Evolutionary conservation across 2,113 vertebrate genomes (phyloP).

Genomic region (Orycteropus afer): DNA sequence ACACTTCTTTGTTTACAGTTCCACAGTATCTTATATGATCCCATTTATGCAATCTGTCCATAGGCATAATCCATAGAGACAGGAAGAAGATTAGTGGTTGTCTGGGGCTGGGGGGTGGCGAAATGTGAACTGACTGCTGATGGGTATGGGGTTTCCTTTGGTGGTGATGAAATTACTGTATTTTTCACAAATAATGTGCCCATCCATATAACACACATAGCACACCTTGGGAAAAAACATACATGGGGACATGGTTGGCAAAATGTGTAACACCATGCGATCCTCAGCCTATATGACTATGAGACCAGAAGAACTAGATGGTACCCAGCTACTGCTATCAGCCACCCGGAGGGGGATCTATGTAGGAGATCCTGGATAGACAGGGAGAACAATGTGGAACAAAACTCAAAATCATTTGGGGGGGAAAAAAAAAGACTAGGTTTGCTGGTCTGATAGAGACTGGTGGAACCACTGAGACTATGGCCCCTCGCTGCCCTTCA

Average conservation of each 20-base stretch:
- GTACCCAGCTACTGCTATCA: too few relatives aligned
- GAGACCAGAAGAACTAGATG: too few relatives aligned
- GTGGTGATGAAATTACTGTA: neutral
- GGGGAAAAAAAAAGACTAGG: too few relatives aligned
- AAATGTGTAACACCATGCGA: too few relatives aligned
- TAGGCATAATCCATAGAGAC: neutral
- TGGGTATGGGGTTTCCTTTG: neutral
- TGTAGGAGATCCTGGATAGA: too few relatives aligned
- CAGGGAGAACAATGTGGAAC: too few relatives aligned
- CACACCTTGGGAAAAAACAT: neutral
- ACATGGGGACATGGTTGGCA: neutral
- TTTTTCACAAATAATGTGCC: neutral
- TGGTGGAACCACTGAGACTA: too few relatives aligned
- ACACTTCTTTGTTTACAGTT: neutral
- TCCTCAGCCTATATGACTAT: too few relatives aligned
- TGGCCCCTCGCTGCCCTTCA: too few relatives aligned
- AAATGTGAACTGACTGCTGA: neutral
- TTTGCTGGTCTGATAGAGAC: too few relatives aligned
- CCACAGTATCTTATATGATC: neutral
- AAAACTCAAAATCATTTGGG: too few relatives aligned
- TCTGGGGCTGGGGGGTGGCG: neutral
- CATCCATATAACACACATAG: neutral
- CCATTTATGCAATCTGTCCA: neutral
- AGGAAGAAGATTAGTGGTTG: neutral
- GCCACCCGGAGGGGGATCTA: too few relatives aligned